These are phyloP conservation scores for Umimayanthus chanpuru DNA, from an alignment of 92 coral and sea anemone genomes.

Conservation along the genomic window DNA sequence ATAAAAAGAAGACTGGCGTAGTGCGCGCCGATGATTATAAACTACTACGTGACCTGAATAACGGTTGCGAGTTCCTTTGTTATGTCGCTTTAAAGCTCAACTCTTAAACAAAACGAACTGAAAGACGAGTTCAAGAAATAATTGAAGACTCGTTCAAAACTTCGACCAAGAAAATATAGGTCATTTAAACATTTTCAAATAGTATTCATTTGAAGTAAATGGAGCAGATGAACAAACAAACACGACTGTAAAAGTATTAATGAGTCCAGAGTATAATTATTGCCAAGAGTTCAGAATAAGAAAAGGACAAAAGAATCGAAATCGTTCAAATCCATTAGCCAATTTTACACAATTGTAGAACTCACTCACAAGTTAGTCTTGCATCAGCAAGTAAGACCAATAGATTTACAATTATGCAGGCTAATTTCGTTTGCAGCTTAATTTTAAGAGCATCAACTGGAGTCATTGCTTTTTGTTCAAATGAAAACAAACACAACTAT, in stretches of 20 bases:
- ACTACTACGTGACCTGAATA: constrained; percentile 11
- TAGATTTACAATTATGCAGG: background rate
- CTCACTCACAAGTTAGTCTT: background rate
- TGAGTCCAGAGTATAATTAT: constrained; percentile 27
- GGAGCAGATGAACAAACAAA: background rate
- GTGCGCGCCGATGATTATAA: background rate
- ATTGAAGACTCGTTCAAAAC: background rate
- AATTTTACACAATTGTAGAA: background rate
- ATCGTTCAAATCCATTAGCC: background rate
- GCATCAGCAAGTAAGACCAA: background rate
- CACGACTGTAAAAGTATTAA: background rate
- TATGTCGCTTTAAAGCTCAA: background rate
- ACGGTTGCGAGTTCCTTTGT: background rate
- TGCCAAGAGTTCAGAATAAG: constrained; percentile 13
- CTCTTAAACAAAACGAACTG: constrained; percentile 15
- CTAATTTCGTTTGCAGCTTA: background rate
- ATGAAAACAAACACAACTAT: constrained; percentile 4
- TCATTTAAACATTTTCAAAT: background rate
- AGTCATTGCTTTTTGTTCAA: constrained; percentile 1
- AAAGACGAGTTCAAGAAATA: background rate
- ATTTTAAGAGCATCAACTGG: background rate
- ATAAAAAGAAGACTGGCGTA: background rate
- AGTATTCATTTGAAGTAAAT: background rate
- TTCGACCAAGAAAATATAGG: background rate
- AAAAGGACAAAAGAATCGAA: background rate